phyloP scores from a whole-genome alignment of 2,113 vertebrate species.

The Fregetta grallaria region DNA sequence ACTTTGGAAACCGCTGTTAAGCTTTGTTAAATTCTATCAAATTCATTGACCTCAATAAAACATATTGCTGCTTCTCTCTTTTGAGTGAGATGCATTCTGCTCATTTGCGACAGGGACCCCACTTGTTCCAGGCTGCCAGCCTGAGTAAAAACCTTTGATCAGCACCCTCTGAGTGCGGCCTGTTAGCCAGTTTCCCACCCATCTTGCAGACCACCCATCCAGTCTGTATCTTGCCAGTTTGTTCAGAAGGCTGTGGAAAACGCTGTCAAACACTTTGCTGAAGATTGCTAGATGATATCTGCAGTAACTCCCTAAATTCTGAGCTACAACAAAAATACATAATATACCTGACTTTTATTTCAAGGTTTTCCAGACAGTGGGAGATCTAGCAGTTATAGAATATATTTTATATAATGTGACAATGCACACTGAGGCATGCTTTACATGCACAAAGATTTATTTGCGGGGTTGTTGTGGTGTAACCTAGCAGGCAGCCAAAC shows the following conservation, averaged over 20 bases:
- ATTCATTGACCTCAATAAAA: background rate
- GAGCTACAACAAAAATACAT: background rate
- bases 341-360: background rate
- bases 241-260: background rate
- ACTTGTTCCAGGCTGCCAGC: background rate
- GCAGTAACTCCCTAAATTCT: background rate
- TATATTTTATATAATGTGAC: background rate
- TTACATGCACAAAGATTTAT: background rate
- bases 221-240: background rate
- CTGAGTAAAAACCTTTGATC: background rate
- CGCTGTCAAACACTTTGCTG: background rate
- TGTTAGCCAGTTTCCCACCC: background rate
- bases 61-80: background rate
- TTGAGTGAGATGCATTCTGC: background rate
- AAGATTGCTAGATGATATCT: background rate
- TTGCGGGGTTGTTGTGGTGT: background rate
- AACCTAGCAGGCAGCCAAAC: no score
- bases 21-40: background rate
- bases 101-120: background rate
- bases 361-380: background rate
- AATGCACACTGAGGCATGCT: background rate
- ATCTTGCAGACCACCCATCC: background rate
- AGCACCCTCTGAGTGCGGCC: no score
- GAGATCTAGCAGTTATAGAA: background rate
- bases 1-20: background rate